Evolutionary conservation across 2,888 invertebrate species (phyloP).

Genomic region (Brenthis hecate): DNA sequence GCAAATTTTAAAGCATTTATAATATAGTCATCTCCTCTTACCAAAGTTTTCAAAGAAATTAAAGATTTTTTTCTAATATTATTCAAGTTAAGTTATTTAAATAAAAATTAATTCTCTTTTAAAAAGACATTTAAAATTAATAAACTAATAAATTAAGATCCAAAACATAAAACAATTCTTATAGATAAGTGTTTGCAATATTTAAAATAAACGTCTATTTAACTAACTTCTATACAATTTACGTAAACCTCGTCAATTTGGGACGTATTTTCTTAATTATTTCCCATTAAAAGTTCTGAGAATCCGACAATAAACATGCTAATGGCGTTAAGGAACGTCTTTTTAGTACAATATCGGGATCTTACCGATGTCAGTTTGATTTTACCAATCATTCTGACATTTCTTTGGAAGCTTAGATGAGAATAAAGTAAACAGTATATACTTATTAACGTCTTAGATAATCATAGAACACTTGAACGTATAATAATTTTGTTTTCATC

Average conservation of each 20-base stretch:
- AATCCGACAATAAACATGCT: slow-evolving; percentile 24
- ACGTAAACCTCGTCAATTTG: slow-evolving; percentile 9
- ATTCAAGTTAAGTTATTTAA: too few relatives aligned
- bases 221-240: slow-evolving; percentile 18
- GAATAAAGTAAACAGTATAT: neutral
- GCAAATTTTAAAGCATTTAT: too few relatives aligned
- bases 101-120: too few relatives aligned
- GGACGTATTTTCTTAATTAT: slow-evolving; percentile 23
- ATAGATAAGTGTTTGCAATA: too few relatives aligned
- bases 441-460: neutral
- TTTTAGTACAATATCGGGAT: slow-evolving; percentile 14
- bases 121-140: too few relatives aligned
- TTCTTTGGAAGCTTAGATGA: slow-evolving; percentile 5
- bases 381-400: slow-evolving; percentile 4
- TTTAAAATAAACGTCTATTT: slow-evolving; percentile 1
- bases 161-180: too few relatives aligned
- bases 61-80: too few relatives aligned
- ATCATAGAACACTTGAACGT: too few relatives aligned
- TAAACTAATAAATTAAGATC: too few relatives aligned
- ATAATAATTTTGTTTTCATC: too few relatives aligned
- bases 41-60: too few relatives aligned
- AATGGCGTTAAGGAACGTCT: slow-evolving; percentile 16
- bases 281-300: slow-evolving; percentile 19
- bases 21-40: too few relatives aligned
- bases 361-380: slow-evolving; percentile 1